Conservation (phyloP, 2,888 invertebrate species). For the Sinotaia quadrata region DNA sequence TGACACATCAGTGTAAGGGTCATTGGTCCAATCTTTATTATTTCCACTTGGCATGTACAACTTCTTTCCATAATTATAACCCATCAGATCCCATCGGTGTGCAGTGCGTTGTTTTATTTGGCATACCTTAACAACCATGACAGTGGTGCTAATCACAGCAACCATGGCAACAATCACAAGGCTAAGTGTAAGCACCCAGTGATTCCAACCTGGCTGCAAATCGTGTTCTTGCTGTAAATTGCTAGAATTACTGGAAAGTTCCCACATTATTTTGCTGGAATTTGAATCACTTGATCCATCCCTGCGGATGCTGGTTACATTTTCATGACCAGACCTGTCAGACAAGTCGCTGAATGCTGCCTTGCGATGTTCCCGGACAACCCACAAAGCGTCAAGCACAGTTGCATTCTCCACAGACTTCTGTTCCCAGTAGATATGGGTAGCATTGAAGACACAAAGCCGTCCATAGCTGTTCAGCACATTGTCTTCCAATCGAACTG, state of each 20-base stretch:
- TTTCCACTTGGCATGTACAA: conserved; percentile 28
- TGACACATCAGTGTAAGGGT: too few species aligned
- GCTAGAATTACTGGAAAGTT: too few species aligned
- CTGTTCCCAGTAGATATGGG: conserved; percentile 53
- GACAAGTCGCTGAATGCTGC: conserved; percentile 8
- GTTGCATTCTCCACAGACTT: conserved; percentile 30
- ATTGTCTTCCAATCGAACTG: conserved; percentile 41
- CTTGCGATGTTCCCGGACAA: conserved; percentile 37
- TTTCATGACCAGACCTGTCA: too few species aligned
- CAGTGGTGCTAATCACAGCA: conserved; percentile 14
- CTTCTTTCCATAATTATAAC: conserved; percentile 42
- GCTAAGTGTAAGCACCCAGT: conserved; percentile 19
- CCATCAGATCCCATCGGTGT: conserved; percentile 41
- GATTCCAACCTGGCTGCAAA: not conserved
- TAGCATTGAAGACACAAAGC: conserved; percentile 48
- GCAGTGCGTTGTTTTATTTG: not conserved
- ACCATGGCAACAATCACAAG: conserved; percentile 9
- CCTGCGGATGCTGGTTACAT: too few species aligned
- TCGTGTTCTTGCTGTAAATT: not conserved
- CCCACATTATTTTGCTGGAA: too few species aligned
- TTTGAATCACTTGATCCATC: too few species aligned
- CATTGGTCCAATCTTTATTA: too few species aligned
- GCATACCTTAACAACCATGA: conserved; percentile 3
- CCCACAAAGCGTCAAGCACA: conserved; percentile 50
- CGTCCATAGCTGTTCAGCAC: conserved; percentile 44